Percentiles rank a stretch among this genome's conserved stretches.
These are phyloP conservation scores for Plutomurus gul DNA, from an alignment of 1,140 invertebrate species.

Conservation along the genomic window DNA sequence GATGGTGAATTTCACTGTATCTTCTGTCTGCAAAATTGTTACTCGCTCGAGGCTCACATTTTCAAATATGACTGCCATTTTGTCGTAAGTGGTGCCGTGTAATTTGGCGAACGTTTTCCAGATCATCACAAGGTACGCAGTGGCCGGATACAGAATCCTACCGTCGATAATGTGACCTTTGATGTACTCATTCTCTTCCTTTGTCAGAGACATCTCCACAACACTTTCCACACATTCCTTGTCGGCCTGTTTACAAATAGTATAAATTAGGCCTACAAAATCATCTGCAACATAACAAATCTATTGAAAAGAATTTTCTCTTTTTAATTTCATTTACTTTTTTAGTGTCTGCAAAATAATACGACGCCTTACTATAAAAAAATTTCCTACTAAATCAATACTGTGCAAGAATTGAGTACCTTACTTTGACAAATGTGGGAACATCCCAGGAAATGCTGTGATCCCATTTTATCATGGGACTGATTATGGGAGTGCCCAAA, in stretches of 20 bases:
- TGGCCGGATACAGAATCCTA: constrained; percentile 90
- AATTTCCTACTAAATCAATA: too few relatives aligned
- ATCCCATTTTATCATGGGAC: constrained; percentile 46
- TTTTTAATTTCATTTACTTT: too few relatives aligned
- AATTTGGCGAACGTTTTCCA: constrained; percentile 92
- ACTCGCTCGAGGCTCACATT: constrained; percentile 86
- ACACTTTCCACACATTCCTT: too few relatives aligned
- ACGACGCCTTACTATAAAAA: too few relatives aligned
- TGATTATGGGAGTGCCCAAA: constrained; percentile 15
- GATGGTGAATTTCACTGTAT: constrained; percentile 80
- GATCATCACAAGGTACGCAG: constrained; percentile 87
- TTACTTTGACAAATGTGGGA: constrained; percentile 65
- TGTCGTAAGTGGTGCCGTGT: constrained; percentile 72
- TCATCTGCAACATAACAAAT: too few relatives aligned
- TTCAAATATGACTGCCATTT: constrained; percentile 82
- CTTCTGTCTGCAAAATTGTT: constrained; percentile 86
- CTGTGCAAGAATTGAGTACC: constrained; percentile 69
- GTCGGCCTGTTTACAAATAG: too few relatives aligned
- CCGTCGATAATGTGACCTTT: constrained; percentile 92
- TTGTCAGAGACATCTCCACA: constrained; percentile 66
- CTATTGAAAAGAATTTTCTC: too few relatives aligned
- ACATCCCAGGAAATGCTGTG: constrained; percentile 66
- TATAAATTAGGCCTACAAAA: too few relatives aligned
- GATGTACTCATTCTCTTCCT: constrained; percentile 75
- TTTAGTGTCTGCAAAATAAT: too few relatives aligned